A percentile compares a stretch with the other conserved stretches of the same genome.
These are phyloP conservation scores for Chamaetylas fuelleborni DNA, from an alignment of 2,113 vertebrate genomes.

Conservation along the genomic window DNA sequence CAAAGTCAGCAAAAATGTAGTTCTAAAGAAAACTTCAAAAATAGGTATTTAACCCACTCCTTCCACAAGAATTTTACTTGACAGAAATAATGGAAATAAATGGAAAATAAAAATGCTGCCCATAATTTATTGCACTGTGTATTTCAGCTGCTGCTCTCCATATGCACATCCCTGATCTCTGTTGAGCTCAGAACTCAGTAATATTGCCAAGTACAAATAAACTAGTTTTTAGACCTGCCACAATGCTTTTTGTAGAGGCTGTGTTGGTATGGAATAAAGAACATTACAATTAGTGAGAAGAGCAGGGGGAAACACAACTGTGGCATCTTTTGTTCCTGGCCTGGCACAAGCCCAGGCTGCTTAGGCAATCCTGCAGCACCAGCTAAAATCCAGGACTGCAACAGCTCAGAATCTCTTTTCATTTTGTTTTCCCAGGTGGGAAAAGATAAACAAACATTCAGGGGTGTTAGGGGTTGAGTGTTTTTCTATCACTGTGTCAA, in stretches of 20 bases:
- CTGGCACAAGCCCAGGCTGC: background rate
- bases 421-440: fast-evolving
- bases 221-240: background rate
- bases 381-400: background rate
- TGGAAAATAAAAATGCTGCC: background rate
- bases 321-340: background rate
- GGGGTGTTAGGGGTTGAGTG: no score
- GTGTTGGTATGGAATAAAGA: background rate
- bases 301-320: fast-evolving
- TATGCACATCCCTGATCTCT: background rate
- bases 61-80: background rate
- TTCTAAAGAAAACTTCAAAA: slow-evolving; percentile 15
- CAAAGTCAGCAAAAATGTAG: background rate
- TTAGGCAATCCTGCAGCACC: background rate
- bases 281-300: background rate
- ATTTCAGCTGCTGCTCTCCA: background rate
- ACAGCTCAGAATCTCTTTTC: background rate
- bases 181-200: background rate
- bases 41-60: background rate
- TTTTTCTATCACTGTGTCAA: no score
- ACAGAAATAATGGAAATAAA: slow-evolving; percentile 23
- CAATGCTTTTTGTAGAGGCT: background rate
- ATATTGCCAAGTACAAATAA: background rate
- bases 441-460: background rate
- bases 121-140: background rate